Evolutionary conservation across 2,113 vertebrate genomes (phyloP), one percentile per base, ranked within the genome.

Genomic region (Semicossyphus pulcher): DNA sequence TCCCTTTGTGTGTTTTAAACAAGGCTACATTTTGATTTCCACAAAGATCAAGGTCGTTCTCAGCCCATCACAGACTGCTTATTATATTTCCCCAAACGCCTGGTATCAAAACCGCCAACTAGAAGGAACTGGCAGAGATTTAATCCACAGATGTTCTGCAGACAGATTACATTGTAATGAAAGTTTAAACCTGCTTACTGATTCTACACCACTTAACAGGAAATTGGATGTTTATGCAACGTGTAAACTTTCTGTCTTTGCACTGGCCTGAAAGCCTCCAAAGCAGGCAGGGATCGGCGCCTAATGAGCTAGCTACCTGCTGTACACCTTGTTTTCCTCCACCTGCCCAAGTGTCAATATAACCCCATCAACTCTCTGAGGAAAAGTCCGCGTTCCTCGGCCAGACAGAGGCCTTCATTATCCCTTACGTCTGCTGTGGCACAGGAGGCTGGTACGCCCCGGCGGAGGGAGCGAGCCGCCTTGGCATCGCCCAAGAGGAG

Each of bases 401-500:
- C 86, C 87, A 88, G 85, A 89, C 91, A 80, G 76, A 71, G 80
- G 72, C 76, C 85, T 91, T 92, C 88, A 90, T 92, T 90, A 90
- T 91, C 85, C 80, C 76, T 37, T 34, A 58, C 65, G 90, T 90
- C 82, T 90, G 87, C 86, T 71, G 70, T 20, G 69, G 86, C 77
- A 74, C 90, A 88, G 84, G 86, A 91, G 88, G 87, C 68, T 77
- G 85, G 49, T 84, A 72, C 78, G 63, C 84, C 83, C 76, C 57
- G 52, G 36, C 10, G 73, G 75, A 83, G 73, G 60, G 76, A 73
- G 80, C 53, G 48, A 72, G 76, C 67, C 41, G 61, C 69, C 75
- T 90, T 92, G 92, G 91, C 92, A 92, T 88, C 76, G 28, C 83
- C 91, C 84, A 77, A 88, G 84, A 91, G 78, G 84, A 87, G 80